Conservation (phyloP, 2,113 vertebrate species). For the Hystrix brachyura region DNA sequence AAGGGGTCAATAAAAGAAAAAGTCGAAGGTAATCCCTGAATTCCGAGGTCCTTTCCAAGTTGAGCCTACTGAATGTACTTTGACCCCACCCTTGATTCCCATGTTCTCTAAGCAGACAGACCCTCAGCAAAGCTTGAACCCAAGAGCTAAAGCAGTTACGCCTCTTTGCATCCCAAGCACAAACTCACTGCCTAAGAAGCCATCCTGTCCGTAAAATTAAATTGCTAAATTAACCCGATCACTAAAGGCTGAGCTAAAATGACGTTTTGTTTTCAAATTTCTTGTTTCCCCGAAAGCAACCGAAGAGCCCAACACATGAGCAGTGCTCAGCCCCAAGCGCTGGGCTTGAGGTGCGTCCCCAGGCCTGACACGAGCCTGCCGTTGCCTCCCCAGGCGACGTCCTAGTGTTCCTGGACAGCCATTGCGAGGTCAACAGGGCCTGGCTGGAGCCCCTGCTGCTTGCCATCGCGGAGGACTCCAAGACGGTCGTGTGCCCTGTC, state of each 20-base stretch:
- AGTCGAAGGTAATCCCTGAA: neutral
- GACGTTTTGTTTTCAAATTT: neutral
- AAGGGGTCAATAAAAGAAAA: neutral
- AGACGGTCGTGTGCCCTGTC: conserved; percentile 93
- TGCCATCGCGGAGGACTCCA: conserved; percentile 88
- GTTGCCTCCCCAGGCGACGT: conserved; percentile 90
- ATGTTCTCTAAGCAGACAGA: neutral
- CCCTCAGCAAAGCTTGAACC: neutral
- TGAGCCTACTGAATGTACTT: neutral
- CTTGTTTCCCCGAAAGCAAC: neutral
- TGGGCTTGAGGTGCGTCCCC: rapidly evolving
- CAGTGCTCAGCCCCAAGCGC: neutral
- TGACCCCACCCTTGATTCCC: neutral
- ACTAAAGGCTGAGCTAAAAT: neutral
- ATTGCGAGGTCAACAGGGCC: conserved; percentile 95
- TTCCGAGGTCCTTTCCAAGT: neutral
- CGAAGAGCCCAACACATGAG: neutral
- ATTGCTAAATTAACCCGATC: neutral
- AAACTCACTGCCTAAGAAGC: neutral
- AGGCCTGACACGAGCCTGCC: neutral
- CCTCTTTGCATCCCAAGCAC: neutral
- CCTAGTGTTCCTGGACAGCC: conserved; percentile 97
- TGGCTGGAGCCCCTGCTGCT: conserved; percentile 95
- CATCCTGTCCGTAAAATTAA: neutral
- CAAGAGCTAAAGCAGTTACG: neutral